phyloP scores from a whole-genome alignment of 2,113 vertebrate species.

The Aramus guarauna region DNA sequence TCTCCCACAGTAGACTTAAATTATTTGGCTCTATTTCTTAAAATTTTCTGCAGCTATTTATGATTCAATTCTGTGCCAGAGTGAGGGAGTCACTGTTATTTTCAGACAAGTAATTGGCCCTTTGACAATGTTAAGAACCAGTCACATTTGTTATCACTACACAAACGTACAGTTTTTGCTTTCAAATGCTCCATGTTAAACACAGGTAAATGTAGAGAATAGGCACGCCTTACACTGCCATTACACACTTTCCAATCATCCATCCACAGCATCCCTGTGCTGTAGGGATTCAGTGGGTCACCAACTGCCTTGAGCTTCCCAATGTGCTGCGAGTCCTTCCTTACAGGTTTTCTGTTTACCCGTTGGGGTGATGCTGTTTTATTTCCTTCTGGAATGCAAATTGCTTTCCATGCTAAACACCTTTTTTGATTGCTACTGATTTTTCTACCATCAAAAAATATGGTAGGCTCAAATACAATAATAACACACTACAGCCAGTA shows the following conservation, averaged over 20 bases:
- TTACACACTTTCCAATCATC: background rate
- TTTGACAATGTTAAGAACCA: background rate
- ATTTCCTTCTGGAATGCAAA: background rate
- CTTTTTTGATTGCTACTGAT: background rate
- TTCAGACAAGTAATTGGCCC: background rate
- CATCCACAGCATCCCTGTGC: background rate
- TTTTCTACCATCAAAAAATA: background rate
- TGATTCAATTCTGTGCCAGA: background rate
- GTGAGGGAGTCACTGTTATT: background rate
- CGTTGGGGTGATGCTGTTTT: background rate
- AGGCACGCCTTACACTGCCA: fast-evolving
- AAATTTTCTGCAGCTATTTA: background rate
- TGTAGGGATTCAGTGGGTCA: background rate
- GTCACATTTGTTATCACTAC: background rate
- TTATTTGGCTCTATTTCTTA: background rate
- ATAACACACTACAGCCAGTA: background rate
- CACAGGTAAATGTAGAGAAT: background rate
- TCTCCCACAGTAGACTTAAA: background rate
- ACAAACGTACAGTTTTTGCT: background rate
- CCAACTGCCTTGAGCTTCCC: background rate
- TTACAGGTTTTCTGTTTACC: background rate
- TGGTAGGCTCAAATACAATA: background rate
- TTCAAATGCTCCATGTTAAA: background rate
- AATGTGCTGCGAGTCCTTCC: background rate
- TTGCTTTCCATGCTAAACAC: background rate